Evolutionary conservation across 1,140 invertebrate genomes (phyloP).

Genomic region (Aleiodes sp.): DNA sequence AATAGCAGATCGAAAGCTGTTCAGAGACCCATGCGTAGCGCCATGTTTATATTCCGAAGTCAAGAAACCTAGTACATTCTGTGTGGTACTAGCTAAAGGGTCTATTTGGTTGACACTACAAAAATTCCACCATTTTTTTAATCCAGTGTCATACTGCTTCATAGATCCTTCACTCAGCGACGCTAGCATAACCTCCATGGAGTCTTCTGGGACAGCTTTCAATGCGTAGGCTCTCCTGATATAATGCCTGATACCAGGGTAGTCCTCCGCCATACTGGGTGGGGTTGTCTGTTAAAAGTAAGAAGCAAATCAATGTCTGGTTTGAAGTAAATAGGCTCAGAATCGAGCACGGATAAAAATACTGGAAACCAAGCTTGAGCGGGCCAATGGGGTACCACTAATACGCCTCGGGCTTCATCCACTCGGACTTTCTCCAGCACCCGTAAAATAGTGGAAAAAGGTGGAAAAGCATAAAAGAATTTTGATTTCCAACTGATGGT

Average conservation of each 20-base stretch:
- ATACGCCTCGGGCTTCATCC: slow-evolving; percentile 31
- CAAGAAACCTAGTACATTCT: slow-evolving; percentile 13
- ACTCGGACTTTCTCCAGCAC: slow-evolving; percentile 33
- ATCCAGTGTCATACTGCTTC: slow-evolving; percentile 25
- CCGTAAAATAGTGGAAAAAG: slow-evolving; percentile 40
- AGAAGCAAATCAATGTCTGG: slow-evolving; percentile 27
- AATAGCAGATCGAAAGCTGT: slow-evolving; percentile 34
- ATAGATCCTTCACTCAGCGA: slow-evolving; percentile 26
- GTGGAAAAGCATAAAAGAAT: slow-evolving; percentile 39
- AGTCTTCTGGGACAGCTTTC: slow-evolving; percentile 9
- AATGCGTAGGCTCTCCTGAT: slow-evolving; percentile 28
- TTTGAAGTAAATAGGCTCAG: slow-evolving; percentile 19
- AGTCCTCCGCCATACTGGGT: slow-evolving; percentile 26
- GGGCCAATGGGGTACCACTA: slow-evolving; percentile 31
- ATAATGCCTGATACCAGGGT: slow-evolving; percentile 31
- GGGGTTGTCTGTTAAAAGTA: slow-evolving; percentile 30
- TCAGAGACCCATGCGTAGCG: slow-evolving; percentile 28
- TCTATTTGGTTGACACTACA: slow-evolving; percentile 13
- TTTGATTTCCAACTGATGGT: slow-evolving; percentile 41
- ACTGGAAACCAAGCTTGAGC: slow-evolving; percentile 33
- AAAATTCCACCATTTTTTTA: slow-evolving; percentile 34
- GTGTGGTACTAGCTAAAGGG: slow-evolving; percentile 15
- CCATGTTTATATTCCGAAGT: slow-evolving; percentile 14
- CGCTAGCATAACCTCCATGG: slow-evolving; percentile 26
- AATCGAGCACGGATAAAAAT: slow-evolving; percentile 22